Percentiles rank a stretch among this genome's conserved stretches.
Conservation (phyloP, 2,113 vertebrate genomes). For the Carollia perspicillata region DNA sequence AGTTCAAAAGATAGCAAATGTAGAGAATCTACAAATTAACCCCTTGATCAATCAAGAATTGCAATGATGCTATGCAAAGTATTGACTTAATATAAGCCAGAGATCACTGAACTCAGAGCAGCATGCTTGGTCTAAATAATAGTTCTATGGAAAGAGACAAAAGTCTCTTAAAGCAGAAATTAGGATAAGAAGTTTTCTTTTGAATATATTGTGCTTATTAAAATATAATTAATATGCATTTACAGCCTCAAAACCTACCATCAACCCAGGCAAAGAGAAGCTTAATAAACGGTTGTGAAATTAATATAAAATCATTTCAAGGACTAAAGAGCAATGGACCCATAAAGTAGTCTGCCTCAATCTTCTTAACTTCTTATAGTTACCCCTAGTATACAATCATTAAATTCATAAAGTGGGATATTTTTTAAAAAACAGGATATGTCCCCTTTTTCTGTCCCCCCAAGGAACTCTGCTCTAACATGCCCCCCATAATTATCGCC, state of each 20-base stretch:
- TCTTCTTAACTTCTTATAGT: constrained; percentile 27
- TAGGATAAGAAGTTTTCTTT: neutral
- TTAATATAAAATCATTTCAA: constrained; percentile 20
- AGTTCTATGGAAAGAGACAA: neutral
- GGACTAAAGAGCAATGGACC: neutral
- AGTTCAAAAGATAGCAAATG: neutral
- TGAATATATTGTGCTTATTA: neutral
- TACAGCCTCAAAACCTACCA: neutral
- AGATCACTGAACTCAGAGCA: neutral
- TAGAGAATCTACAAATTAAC: neutral
- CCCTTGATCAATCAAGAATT: neutral
- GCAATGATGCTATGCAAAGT: neutral
- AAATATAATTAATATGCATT: constrained; percentile 35
- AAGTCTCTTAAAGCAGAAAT: constrained; percentile 5
- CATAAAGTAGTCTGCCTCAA: neutral
- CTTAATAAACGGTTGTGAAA: constrained; percentile 26
- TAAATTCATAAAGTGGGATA: neutral
- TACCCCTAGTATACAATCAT: neutral
- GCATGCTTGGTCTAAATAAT: neutral
- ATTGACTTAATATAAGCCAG: neutral
- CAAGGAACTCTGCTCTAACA: neutral
- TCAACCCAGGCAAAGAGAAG: neutral
- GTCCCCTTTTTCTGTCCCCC: neutral
- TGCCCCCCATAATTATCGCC: neutral
- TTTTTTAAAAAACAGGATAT: neutral